Evolutionary conservation across 2,797 vertebrate species (phyloP), one percentile per base, ranked within the genome.

Genomic region (Lates japonicus): DNA sequence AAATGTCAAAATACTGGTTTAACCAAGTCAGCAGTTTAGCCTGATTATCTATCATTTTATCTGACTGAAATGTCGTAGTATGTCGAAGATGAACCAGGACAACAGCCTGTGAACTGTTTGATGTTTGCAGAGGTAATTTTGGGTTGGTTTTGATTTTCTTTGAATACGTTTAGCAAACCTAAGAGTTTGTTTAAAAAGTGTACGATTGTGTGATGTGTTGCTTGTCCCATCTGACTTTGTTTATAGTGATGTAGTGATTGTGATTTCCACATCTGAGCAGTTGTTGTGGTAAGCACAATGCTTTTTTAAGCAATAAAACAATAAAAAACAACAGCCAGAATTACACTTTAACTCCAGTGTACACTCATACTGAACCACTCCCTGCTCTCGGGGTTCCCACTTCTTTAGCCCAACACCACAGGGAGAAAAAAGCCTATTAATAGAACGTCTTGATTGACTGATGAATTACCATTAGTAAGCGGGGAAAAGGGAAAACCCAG

Each of bases 401-500:
- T 82, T 80, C 20, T 81, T 79, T 80, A 73, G 64, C 66, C 16
- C 54, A 39, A 19, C 46, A 60, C 78, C 69, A 25, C 39, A 49
- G 63, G 72, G 75, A 80, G 58, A 71, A 63, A 42, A 63, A 42
- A 22, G 10, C 25, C 49, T 93, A 87, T 88, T 78, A 80, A 85
- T 91, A 92, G 81, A 76, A 60, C 17, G 3, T 78, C 79, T 81
- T 83, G 87, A 92, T 74, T 87, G 89, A 86, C 73, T 73, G 77
- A 87, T 93, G 85, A 88, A 90, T 90, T 64, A 82, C 78, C 78
- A 71, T 88, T 76, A 87, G 86, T 75, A 35, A 78, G 35, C n/a
- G 41, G 78, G 73, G 64, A 90, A 88, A 29, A 80, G 88, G 91
- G 89, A 90, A 92, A 92, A 76, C 78, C 87, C 80, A 84, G 74